phyloP scores from a whole-genome alignment of 35 echinoderm and acorn worm species.

The Lytechinus pictus region DNA sequence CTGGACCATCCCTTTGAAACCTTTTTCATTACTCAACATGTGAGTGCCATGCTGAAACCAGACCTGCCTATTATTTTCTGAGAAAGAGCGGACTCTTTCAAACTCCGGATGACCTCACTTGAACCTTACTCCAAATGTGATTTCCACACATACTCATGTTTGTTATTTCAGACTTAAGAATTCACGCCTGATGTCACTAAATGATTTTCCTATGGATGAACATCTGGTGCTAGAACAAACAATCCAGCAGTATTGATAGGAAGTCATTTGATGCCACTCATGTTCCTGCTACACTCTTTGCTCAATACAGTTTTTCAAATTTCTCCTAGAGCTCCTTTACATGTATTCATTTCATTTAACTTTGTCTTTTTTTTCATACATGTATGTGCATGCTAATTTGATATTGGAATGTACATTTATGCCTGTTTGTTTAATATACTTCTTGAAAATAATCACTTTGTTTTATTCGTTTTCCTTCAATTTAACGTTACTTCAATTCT shows the following conservation, averaged over 20 bases:
- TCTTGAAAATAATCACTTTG: too few species aligned
- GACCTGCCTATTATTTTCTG: background rate
- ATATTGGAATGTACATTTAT: too few species aligned
- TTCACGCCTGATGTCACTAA: background rate
- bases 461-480: too few species aligned
- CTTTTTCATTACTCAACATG: background rate
- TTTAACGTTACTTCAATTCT: too few species aligned
- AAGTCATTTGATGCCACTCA: background rate
- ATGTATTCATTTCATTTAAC: background rate
- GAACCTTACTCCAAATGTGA: background rate
- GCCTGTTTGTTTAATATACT: too few species aligned
- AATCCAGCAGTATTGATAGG: background rate
- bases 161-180: background rate
- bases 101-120: background rate
- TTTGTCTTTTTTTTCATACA: too few species aligned
- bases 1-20: too few species aligned
- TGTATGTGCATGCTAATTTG: too few species aligned
- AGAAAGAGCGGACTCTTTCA: background rate
- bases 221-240: conserved; percentile 1
- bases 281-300: background rate
- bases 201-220: background rate
- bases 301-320: too few species aligned
- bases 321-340: background rate
- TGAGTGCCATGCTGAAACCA: background rate
- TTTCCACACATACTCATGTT: background rate